Evolutionary conservation across 2,797 vertebrate genomes (phyloP).

Genomic region (Artibeus jamaicensis): DNA sequence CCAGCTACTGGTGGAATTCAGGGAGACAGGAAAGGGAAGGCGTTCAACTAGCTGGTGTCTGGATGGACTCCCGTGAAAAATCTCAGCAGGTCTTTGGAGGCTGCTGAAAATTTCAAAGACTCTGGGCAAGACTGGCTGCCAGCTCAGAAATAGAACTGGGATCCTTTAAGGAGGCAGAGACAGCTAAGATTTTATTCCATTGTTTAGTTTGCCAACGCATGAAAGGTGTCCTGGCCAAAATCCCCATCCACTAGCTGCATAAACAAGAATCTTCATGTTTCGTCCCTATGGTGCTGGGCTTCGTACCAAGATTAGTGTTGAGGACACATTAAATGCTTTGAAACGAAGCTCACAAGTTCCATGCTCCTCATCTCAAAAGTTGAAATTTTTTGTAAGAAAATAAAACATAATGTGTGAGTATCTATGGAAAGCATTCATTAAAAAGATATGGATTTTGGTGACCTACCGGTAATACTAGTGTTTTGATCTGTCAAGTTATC

Average conservation of each 20-base stretch:
- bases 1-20: background rate
- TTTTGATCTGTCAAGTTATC: background rate
- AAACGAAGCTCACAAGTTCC: background rate
- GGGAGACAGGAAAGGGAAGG: background rate
- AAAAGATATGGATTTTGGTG: background rate
- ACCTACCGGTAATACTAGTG: background rate
- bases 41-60: accelerated
- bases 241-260: background rate
- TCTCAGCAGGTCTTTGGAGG: background rate
- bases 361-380: background rate
- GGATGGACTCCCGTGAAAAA: background rate
- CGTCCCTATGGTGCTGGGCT: background rate
- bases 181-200: background rate
- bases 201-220: background rate
- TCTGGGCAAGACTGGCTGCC: background rate
- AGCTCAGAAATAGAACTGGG: background rate
- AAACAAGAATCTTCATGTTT: background rate
- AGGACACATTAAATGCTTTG: background rate
- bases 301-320: background rate
- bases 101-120: background rate
- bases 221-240: background rate
- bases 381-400: background rate
- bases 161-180: background rate
- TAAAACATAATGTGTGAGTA: background rate
- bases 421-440: background rate